Evolutionary conservation across 2,797 vertebrate genomes (phyloP).

Genomic region (Molossus molossus): DNA sequence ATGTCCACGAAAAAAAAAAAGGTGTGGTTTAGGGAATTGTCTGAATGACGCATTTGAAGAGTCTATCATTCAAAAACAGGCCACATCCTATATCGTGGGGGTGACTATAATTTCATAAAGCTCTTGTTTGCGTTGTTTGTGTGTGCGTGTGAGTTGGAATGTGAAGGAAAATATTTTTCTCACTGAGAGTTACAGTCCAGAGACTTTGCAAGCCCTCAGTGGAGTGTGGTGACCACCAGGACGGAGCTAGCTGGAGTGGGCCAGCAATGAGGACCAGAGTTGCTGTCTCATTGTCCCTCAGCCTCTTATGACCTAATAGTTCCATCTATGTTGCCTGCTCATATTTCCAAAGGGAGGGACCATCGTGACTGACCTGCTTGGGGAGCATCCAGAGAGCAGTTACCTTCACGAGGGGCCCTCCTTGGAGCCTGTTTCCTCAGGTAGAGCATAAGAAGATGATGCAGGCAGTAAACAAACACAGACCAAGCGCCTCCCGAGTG

Average conservation of each 20-base stretch:
- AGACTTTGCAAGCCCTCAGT: background rate
- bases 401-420: background rate
- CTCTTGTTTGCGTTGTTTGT: background rate
- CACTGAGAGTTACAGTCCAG: background rate
- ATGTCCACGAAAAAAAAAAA: background rate
- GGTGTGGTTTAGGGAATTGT: background rate
- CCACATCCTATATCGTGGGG: background rate
- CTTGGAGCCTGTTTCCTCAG: background rate
- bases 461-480: background rate
- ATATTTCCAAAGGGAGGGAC: background rate
- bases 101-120: background rate
- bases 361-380: background rate
- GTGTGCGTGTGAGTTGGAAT: background rate
- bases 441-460: background rate
- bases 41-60: background rate
- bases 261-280: background rate
- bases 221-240: background rate
- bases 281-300: background rate
- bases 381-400: background rate
- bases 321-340: background rate
- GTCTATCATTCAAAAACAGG: background rate
- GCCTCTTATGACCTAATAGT: background rate
- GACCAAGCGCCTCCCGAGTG: background rate
- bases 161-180: constrained; percentile 15
- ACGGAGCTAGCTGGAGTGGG: background rate